Conservation (phyloP, 2,888 invertebrate genomes). For the Fissipunctia ypsillon region DNA sequence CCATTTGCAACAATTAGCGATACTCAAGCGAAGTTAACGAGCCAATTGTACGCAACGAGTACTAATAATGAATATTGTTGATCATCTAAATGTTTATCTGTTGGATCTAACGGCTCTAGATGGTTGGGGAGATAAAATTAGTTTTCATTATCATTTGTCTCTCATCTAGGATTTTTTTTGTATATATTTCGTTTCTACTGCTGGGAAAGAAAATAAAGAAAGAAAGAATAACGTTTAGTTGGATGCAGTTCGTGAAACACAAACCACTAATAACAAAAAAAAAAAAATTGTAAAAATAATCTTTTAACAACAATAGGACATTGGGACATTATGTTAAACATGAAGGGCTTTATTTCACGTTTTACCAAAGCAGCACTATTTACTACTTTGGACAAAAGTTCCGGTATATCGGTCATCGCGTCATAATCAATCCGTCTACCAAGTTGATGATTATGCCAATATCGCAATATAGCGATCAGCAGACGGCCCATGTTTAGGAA, state of each 20-base stretch:
- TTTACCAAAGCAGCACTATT: too few species aligned
- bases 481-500: background rate
- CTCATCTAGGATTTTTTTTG: background rate
- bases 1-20: slow-evolving; percentile 87
- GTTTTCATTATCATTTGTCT: slow-evolving; percentile 48
- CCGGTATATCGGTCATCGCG: background rate
- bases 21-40: slow-evolving; percentile 81
- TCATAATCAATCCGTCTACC: background rate
- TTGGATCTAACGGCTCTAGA: slow-evolving; percentile 56
- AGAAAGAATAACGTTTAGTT: too few species aligned
- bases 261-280: too few species aligned
- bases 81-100: slow-evolving; percentile 67
- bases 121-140: slow-evolving; percentile 62
- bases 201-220: too few species aligned
- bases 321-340: background rate
- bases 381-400: too few species aligned
- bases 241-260: too few species aligned
- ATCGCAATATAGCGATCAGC: background rate
- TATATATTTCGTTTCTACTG: background rate
- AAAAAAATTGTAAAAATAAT: too few species aligned
- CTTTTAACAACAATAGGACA: too few species aligned
- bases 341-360: background rate
- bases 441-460: background rate
- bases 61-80: slow-evolving; percentile 71
- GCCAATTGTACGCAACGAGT: slow-evolving; percentile 77